Base-by-base conservation (phyloP, 1,140 invertebrate genomes). In the Campoletis sonorensis region DNA sequence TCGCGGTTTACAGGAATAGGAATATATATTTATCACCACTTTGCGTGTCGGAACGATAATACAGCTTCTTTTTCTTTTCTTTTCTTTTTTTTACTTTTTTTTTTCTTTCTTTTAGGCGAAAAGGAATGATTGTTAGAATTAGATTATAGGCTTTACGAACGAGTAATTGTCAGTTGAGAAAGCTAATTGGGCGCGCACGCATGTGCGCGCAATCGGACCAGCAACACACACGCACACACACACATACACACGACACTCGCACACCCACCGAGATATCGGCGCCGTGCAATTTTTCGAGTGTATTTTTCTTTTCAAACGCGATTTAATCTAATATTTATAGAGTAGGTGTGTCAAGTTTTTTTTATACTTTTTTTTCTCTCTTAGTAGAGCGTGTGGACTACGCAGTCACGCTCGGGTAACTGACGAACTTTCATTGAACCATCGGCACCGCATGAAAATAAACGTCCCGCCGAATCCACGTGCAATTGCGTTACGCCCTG, bases 381-480 rank as follows among this genome's bases (percentile, higher is more conserved):
- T 84, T 89, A 92, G 82, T 92, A 92, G 86, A 89, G 88, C 79
- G 90, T 89, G 84, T 92, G 91, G 67, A 92, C 90, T 83, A 92
- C 87, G 70, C 90, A 92, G 89, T 95, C 94, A 79, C 95, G 93
- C 87, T 96, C 95, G 23, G 97, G 97, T 84, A 99, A 93, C 89
- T 97, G 95, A 83, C 98, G 94, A 86, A 99, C 96, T 94, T 99
- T 99, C 95, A 99, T 97, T 61, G 98, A 99, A 84, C 98, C 98
- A 93, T 99, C 99, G 49, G 98, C 98, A 78, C 99, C 99, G 91
- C 98, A 99, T 1, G 98, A 99, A 93, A 98, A 99, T 84, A 99
- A 92, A 80, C 98, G 94, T 7, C 95, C 95, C 79, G 94, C 94
- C 26, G 95, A 94, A 91, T 99, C 98, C 70, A 99, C 95, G 86